Evolutionary conservation across 1,140 invertebrate species (phyloP), one percentile per base, ranked within the genome.

Genomic region (Whitmania pigra): DNA sequence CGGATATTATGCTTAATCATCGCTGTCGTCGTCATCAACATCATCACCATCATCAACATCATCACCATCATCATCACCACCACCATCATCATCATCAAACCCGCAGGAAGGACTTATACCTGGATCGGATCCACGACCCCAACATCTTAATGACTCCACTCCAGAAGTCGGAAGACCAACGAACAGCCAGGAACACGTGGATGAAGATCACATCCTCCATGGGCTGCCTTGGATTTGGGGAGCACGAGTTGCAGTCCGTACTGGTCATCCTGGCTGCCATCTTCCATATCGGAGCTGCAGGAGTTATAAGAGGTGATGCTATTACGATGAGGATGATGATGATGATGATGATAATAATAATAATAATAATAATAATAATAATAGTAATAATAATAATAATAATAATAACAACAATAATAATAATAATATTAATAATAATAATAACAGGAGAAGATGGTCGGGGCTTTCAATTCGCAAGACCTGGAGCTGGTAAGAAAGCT

Each of bases 191-290:
- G 67, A 84, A 88, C 0, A 88, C 89, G 29, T 95, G 93, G 80
- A 85, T 87, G 66, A 87, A 89, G 43, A 85, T 94, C 18, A 85
- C 88, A 31, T 86, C 87, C 13, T 88, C 92, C 0, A 86, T 97
- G 74, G 86, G 88, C 72, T 82, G 86, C 15, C 81, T 96, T 4
- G 87, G 86, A 11, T 85, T 94, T 36, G 86, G 87, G 17, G 87
- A 89, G 63, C 83, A 86, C 18, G 92, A 95, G 72, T 87, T 89
- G 75, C 88, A 90, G 77, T 87, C 88, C 0, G 86, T 97, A 57
- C 93, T 90, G 88, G 86, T 87, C 75, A 88, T 94, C 25, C 82
- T 97, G 74, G 92, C 91, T 11, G 90, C 91, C 15, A 89, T 96
- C 74, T 93, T 92, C 79, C 94, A 97, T 83, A 81, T 97, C 71